A percentile compares a stretch with the other conserved stretches of the same genome.
These are phyloP conservation scores for Antheraea pernyi DNA, from an alignment of 1,140 invertebrate species.

Conservation along the genomic window DNA sequence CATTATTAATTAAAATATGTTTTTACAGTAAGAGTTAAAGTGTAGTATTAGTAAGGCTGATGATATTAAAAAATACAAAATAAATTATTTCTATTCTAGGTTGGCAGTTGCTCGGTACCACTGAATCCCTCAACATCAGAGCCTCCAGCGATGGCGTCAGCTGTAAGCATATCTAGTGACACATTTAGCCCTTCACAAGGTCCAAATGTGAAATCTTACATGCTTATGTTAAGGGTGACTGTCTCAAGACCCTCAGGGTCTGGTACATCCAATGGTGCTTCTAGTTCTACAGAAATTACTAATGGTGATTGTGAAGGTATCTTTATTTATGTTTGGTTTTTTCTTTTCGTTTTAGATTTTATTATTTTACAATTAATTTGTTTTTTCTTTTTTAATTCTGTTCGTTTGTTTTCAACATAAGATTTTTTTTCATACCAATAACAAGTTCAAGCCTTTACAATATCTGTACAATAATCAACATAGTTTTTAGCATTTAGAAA, in stretches of 20 bases:
- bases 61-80: neutral
- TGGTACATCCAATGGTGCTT: conserved; percentile 52
- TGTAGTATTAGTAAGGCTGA: too few relatives aligned
- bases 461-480: too few relatives aligned
- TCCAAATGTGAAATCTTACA: conserved; percentile 92
- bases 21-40: too few relatives aligned
- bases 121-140: conserved; percentile 89
- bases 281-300: conserved; percentile 71
- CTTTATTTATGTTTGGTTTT: neutral
- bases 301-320: conserved; percentile 75
- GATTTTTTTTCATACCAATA: too few relatives aligned
- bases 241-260: conserved; percentile 51
- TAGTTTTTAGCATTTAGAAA: too few relatives aligned
- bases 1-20: too few relatives aligned
- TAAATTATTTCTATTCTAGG: conserved; percentile 49
- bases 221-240: conserved; percentile 89
- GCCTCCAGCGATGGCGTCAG: conserved; percentile 84
- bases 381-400: too few relatives aligned
- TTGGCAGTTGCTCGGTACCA: conserved; percentile 88
- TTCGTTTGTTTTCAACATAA: too few relatives aligned
- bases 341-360: too few relatives aligned
- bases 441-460: too few relatives aligned
- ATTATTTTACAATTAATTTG: too few relatives aligned
- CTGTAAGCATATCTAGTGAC: conserved; percentile 91
- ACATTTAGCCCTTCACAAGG: conserved; percentile 90